A percentile compares a stretch with the other conserved stretches of the same genome.
These are phyloP conservation scores for Plumapathes pennacea DNA, from an alignment of 92 coral and sea anemone genomes.

Conservation along the genomic window DNA sequence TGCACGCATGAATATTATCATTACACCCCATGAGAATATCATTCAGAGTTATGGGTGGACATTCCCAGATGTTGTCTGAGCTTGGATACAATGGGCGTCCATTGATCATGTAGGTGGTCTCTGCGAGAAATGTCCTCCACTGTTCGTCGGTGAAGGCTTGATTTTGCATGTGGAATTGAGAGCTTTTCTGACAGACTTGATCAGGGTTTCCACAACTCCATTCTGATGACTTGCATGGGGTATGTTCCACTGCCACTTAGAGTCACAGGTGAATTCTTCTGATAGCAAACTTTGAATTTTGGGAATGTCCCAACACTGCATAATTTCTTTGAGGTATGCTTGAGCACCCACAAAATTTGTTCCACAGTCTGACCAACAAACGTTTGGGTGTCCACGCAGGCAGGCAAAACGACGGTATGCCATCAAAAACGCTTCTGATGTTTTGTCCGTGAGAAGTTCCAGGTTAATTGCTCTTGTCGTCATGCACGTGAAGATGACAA, in stretches of 20 bases:
- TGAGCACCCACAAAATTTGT: slow-evolving; percentile 46
- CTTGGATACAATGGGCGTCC: slow-evolving; percentile 64
- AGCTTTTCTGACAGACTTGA: slow-evolving; percentile 70
- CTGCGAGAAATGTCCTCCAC: slow-evolving; percentile 53
- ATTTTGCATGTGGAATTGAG: slow-evolving; percentile 49
- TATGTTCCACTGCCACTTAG: slow-evolving; percentile 58
- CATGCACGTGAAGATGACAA: slow-evolving; percentile 27
- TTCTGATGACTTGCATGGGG: slow-evolving; percentile 69
- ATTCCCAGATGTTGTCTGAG: slow-evolving; percentile 51
- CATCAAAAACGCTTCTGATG: slow-evolving; percentile 22
- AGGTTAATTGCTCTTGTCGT: slow-evolving; percentile 30
- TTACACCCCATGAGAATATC: slow-evolving; percentile 40
- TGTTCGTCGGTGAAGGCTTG: slow-evolving; percentile 67
- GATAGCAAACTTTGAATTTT: slow-evolving; percentile 4
- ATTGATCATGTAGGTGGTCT: slow-evolving; percentile 46
- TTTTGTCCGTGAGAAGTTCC: slow-evolving; percentile 13
- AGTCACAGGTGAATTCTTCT: slow-evolving; percentile 56
- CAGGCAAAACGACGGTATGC: slow-evolving; percentile 26
- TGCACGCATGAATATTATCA: too few relatives aligned
- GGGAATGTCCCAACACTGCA: slow-evolving; percentile 14
- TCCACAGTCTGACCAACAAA: slow-evolving; percentile 51
- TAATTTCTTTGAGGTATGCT: slow-evolving; percentile 41
- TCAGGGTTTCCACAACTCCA: slow-evolving; percentile 46
- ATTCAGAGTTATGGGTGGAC: slow-evolving; percentile 46
- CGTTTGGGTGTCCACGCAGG: slow-evolving; percentile 28